Percentiles rank a stretch among this genome's conserved stretches.
Conservation (phyloP, 2,113 vertebrate species). For the Indri indri region DNA sequence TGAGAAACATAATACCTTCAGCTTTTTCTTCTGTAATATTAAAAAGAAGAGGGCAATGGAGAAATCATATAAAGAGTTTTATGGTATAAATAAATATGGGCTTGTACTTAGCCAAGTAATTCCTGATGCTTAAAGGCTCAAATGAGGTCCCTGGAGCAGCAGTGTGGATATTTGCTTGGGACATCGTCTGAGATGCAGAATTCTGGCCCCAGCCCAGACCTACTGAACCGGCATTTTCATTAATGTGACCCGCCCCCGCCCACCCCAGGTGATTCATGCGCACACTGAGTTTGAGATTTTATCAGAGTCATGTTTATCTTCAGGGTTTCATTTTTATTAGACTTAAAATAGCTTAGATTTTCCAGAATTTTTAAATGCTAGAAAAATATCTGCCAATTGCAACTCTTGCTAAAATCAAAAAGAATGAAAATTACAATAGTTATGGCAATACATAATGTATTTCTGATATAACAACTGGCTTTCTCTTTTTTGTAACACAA, state of each 20-base stretch:
- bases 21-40: neutral
- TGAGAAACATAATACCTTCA: neutral
- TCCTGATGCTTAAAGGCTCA: neutral
- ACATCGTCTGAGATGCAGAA: neutral
- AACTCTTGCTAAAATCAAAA: slow-evolving; percentile 20
- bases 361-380: neutral
- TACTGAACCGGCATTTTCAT: neutral
- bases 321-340: neutral
- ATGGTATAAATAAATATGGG: neutral
- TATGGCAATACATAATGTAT: neutral
- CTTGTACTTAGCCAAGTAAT: neutral
- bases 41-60: neutral
- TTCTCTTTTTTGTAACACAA: neutral
- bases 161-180: too few species aligned
- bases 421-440: neutral
- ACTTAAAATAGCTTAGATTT: neutral
- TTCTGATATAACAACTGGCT: neutral
- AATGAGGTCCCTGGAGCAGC: neutral
- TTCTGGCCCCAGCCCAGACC: rapidly evolving
- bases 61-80: neutral
- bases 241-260: neutral
- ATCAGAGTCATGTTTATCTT: neutral
- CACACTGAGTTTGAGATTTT: neutral
- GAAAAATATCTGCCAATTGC: neutral
- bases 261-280: neutral